phyloP scores from a whole-genome alignment of 2,888 invertebrate species.

The Liposcelis brunnea region DNA sequence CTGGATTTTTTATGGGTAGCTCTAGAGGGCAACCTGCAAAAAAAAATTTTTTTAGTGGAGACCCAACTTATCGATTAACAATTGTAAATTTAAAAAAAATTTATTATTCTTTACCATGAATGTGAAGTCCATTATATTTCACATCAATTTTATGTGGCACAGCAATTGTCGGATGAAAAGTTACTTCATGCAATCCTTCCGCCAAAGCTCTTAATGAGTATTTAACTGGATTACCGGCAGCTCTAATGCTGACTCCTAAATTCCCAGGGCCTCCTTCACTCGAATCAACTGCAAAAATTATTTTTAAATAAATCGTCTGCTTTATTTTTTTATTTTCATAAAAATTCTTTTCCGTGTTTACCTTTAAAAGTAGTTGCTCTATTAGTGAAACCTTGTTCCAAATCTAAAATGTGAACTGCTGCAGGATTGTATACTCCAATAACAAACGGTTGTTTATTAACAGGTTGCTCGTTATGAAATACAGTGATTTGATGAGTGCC shows the following conservation, averaged over 20 bases:
- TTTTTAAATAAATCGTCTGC: no score
- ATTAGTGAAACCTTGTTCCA: slow-evolving; percentile 63
- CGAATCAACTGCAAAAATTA: slow-evolving; percentile 43
- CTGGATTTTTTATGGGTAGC: slow-evolving; percentile 39
- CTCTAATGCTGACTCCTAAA: slow-evolving; percentile 59
- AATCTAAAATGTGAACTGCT: slow-evolving; percentile 51
- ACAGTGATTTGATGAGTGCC: slow-evolving; percentile 57
- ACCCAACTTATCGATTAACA: no score
- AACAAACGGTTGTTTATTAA: slow-evolving; percentile 42
- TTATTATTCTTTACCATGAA: slow-evolving; percentile 28
- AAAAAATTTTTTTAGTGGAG: slow-evolving; percentile 8
- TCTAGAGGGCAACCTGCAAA: slow-evolving; percentile 36
- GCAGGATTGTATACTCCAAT: slow-evolving; percentile 67
- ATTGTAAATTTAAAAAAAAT: slow-evolving; percentile 9
- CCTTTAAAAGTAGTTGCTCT: slow-evolving; percentile 63
- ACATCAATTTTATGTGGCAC: slow-evolving; percentile 76
- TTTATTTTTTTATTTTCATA: no score
- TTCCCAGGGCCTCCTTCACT: slow-evolving; percentile 72
- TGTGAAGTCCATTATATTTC: slow-evolving; percentile 71
- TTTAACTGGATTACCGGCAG: slow-evolving; percentile 65
- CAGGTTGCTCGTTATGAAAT: slow-evolving; percentile 39
- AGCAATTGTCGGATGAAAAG: slow-evolving; percentile 73
- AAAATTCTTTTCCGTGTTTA: slow-evolving; percentile 22
- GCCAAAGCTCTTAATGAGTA: slow-evolving; percentile 57
- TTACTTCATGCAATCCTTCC: slow-evolving; percentile 61